These are phyloP conservation scores for Antechinus flavipes DNA, from an alignment of 2,113 vertebrate species.

Conservation along the genomic window DNA sequence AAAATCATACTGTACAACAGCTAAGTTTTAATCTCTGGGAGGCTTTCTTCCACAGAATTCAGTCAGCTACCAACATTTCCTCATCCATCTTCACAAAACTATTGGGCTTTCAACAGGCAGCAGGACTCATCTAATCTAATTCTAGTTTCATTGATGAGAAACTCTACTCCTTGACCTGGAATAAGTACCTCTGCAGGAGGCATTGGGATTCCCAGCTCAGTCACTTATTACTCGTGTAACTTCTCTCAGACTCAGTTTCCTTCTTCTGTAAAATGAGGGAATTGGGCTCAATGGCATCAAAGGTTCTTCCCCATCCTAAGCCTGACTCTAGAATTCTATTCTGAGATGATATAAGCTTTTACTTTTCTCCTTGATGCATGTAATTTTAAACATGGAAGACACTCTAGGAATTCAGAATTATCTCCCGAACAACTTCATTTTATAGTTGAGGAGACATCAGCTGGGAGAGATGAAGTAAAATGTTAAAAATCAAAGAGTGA, in stretches of 20 bases:
- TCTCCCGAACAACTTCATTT: background rate
- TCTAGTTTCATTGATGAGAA: background rate
- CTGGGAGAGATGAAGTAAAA: background rate
- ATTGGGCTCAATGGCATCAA: too few species aligned
- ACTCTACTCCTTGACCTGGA: background rate
- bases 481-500: background rate
- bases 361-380: background rate
- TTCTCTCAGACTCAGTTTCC: background rate
- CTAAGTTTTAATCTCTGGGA: conserved; percentile 63
- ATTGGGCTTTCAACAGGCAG: conserved; percentile 41
- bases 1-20: conserved; percentile 53
- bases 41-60: conserved; percentile 57
- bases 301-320: background rate
- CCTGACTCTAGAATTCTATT: background rate
- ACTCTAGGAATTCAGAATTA: background rate
- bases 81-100: conserved; percentile 66
- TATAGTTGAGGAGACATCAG: background rate
- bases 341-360: background rate
- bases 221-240: background rate
- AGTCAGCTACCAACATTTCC: conserved; percentile 63
- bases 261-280: background rate
- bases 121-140: background rate
- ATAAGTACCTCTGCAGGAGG: background rate
- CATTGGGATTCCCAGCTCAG: background rate
- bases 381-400: background rate